These are phyloP conservation scores for Rattus norvegicus DNA, from an alignment of 2,113 vertebrate genomes.

Conservation along the genomic window DNA sequence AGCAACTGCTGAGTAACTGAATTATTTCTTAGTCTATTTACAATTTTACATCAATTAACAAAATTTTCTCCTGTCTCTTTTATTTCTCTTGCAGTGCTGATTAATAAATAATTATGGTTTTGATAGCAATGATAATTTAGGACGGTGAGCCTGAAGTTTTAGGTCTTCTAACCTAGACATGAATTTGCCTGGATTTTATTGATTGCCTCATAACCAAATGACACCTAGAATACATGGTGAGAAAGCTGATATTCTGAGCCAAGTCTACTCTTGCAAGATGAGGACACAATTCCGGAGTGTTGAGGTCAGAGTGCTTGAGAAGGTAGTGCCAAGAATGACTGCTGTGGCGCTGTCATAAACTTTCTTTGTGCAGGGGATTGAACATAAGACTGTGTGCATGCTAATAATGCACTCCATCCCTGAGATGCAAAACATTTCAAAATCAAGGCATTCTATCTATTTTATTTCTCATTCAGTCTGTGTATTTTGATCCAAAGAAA, in stretches of 20 bases:
- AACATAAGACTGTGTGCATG: too few species aligned
- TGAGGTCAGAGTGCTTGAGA: background rate
- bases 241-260: background rate
- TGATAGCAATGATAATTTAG: background rate
- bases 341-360: background rate
- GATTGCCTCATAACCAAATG: accelerated
- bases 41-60: background rate
- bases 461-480: background rate
- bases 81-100: background rate
- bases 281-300: too few species aligned
- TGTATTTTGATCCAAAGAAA: background rate
- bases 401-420: background rate
- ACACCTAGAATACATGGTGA: too few species aligned
- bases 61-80: background rate
- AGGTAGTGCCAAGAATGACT: background rate
- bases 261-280: too few species aligned
- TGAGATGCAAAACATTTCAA: background rate
- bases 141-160: background rate
- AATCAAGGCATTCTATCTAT: background rate
- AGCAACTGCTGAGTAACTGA: background rate
- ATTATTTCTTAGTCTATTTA: background rate
- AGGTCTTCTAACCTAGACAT: background rate
- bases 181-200: background rate
- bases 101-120: background rate
- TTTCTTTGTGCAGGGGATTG: background rate